phyloP scores from a whole-genome alignment of 2,113 vertebrate species.

The Macquaria ambigua region DNA sequence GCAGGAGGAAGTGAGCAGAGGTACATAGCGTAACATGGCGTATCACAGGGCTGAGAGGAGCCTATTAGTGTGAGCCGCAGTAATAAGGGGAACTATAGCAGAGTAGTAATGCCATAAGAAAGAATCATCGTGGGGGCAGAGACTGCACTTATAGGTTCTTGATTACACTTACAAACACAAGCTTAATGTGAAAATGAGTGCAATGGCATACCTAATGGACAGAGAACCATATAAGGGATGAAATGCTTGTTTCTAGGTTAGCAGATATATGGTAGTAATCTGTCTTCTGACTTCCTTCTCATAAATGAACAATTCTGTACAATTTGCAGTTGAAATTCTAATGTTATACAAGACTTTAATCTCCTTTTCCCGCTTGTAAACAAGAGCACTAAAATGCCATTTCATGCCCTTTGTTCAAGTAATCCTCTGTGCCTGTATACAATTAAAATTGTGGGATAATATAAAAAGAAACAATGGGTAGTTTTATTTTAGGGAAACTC shows the following conservation, averaged over 20 bases:
- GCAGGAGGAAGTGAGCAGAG: slow-evolving; percentile 40
- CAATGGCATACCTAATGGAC: background rate
- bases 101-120: slow-evolving; percentile 16
- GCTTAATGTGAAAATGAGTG: slow-evolving; percentile 14
- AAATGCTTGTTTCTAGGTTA: background rate
- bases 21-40: slow-evolving; percentile 53
- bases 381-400: slow-evolving; percentile 34
- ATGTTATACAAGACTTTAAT: slow-evolving; percentile 21
- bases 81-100: slow-evolving; percentile 51
- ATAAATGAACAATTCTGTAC: slow-evolving; percentile 18
- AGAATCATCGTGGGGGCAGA: slow-evolving; percentile 15
- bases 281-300: background rate
- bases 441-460: slow-evolving; percentile 38
- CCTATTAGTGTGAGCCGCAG: slow-evolving; percentile 50
- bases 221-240: background rate
- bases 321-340: slow-evolving; percentile 2
- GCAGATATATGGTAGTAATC: background rate
- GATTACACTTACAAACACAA: slow-evolving; percentile 19
- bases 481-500: slow-evolving; percentile 53
- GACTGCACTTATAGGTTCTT: slow-evolving; percentile 18
- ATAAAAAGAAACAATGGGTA: slow-evolving; percentile 62
- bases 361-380: slow-evolving; percentile 21
- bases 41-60: slow-evolving; percentile 62
- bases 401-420: slow-evolving; percentile 30
- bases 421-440: slow-evolving; percentile 30